Percentiles rank a stretch among this genome's conserved stretches.
Evolutionary conservation across 23 tunicate species (phyloP).

Genomic region (Ciona savignyi): DNA sequence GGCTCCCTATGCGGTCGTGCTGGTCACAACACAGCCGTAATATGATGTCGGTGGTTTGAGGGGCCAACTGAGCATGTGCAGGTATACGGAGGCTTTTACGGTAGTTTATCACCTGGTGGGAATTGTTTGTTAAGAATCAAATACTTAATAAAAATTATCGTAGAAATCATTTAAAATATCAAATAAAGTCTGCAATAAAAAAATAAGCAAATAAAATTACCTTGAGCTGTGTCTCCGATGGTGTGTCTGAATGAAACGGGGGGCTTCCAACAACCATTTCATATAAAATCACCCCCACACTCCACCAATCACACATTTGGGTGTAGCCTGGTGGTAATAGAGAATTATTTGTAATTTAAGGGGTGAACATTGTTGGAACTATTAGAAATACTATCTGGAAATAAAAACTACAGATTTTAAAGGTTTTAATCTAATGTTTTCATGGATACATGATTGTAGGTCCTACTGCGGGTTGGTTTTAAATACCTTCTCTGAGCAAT

Average conservation of each 20-base stretch:
- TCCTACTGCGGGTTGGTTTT: too few species aligned
- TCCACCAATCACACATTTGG: constrained; percentile 98
- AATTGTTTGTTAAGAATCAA: not conserved
- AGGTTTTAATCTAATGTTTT: too few species aligned
- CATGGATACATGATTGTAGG: too few species aligned
- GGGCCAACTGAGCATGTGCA: constrained; percentile 8
- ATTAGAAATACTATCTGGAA: too few species aligned
- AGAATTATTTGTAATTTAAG: too few species aligned
- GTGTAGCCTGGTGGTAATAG: constrained; percentile 68
- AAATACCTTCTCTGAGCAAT: constrained; percentile 81
- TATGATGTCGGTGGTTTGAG: constrained; percentile 58
- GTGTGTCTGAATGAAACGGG: constrained; percentile 86
- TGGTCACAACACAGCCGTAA: constrained; percentile 56
- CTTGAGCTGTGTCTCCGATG: constrained; percentile 91
- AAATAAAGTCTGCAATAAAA: not conserved
- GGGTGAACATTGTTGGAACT: too few species aligned
- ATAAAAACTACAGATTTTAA: too few species aligned
- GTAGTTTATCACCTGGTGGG: constrained; percentile 54
- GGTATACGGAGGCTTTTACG: constrained; percentile 52
- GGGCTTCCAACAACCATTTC: constrained; percentile 99
- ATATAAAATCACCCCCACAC: constrained; percentile 91
- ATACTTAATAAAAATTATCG: not conserved
- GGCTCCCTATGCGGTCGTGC: constrained; percentile 37
- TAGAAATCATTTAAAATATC: not conserved
- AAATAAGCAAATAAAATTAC: constrained; percentile 10